A percentile compares a stretch with the other conserved stretches of the same genome.
Evolutionary conservation across 2,113 vertebrate species (phyloP).

Genomic region (Andinoacara biseriatus): DNA sequence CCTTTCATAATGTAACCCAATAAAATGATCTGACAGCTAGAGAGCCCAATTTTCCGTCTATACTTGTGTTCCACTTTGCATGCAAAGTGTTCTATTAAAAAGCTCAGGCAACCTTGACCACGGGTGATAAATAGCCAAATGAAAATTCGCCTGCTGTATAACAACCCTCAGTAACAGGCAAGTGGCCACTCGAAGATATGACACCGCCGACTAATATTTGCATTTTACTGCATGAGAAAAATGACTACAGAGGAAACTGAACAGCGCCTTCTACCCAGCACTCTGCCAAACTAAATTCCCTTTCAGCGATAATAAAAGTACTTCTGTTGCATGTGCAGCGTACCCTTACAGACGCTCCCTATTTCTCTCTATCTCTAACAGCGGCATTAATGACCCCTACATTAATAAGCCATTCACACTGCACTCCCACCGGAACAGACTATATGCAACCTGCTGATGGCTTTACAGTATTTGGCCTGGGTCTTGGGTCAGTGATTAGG

Average conservation of each 20-base stretch:
- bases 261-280: not conserved
- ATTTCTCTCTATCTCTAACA: conserved; percentile 1
- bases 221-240: conserved; percentile 45
- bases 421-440: not conserved
- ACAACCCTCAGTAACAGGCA: conserved; percentile 31
- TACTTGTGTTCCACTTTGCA: conserved; percentile 43
- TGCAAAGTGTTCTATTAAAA: conserved; percentile 42
- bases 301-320: conserved; percentile 21
- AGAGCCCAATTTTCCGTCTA: conserved; percentile 32
- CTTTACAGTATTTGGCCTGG: conserved; percentile 23
- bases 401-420: conserved; percentile 11
- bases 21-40: conserved; percentile 14
- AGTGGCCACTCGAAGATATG: conserved; percentile 55
- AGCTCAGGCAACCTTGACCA: conserved; percentile 27
- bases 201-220: conserved; percentile 45
- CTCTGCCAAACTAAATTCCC: conserved; percentile 3
- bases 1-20: conserved; percentile 14
- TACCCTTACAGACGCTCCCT: not conserved
- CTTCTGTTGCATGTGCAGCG: conserved; percentile 10
- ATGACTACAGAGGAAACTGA: not conserved
- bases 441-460: conserved; percentile 16
- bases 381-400: conserved; percentile 20
- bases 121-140: conserved; percentile 58
- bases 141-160: conserved; percentile 29
- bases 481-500: conserved; percentile 57